Evolutionary conservation across 2,797 vertebrate species (phyloP), one percentile per base, ranked within the genome.

Genomic region (Lindbergichthys nudifrons): DNA sequence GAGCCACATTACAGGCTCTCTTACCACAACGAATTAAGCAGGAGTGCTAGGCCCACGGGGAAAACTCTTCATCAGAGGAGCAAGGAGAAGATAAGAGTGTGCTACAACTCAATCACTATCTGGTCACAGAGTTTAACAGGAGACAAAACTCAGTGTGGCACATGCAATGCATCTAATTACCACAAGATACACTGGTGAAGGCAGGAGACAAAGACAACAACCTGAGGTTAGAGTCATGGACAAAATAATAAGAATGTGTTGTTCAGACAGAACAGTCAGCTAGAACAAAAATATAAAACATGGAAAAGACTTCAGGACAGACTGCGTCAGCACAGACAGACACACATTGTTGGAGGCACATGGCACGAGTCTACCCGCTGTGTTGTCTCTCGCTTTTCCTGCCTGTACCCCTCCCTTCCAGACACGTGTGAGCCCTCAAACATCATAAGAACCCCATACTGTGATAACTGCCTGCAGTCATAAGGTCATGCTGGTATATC

Each of bases 91-190:
- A 89, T 89, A 85, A 90, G 84, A 89, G 63, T 83, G 67, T 69
- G 67, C 75, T 68, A 83, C 77, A 79, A 79, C 87, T 88, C 88
- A 85, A 83, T 92, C 85, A 72, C 83, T 80, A 83, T 87, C 82
- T 61, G 83, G 84, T 90, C 83, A 79, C 83, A 78, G 79, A 73
- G 73, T 87, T 85, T 83, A 87, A 81, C 81, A 70, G 59, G 66
- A 83, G 83, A 88, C 81, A 70, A 85, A 88, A 89, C 83, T 81
- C 65, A 32, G 42, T 68, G 75, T 85, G 83, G 87, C 89, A 92
- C 82, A 64, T 80, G 70, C 82, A 83, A 82, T 72, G 73, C 70
- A 87, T 89, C 62, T 82, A 83, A 81, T 89, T 86, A 79, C 74
- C 13, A n/a, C 51, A 53, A 56, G 70, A 81, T 54, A 65, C 65